A percentile compares a stretch with the other conserved stretches of the same genome.
These are phyloP conservation scores for Decapterus maruadsi DNA, from an alignment of 2,797 vertebrate species.

Conservation along the genomic window DNA sequence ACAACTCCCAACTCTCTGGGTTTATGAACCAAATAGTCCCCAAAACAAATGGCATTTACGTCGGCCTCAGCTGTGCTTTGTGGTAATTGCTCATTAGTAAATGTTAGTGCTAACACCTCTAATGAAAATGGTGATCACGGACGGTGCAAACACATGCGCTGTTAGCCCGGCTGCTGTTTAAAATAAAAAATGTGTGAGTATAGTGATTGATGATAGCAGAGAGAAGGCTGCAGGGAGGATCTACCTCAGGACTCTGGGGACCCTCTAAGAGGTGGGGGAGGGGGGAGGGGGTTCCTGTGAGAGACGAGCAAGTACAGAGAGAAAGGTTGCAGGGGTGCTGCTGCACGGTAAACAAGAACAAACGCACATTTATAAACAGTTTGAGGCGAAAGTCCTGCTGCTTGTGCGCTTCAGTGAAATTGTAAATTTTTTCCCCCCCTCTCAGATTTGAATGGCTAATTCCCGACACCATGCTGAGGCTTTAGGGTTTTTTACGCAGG, in stretches of 20 bases:
- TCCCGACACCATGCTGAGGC: not conserved
- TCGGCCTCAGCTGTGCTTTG: not conserved
- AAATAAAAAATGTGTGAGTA: slow-evolving; percentile 7
- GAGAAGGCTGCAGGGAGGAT: slow-evolving; percentile 33
- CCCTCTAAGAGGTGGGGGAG: slow-evolving; percentile 13
- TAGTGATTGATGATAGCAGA: slow-evolving; percentile 8
- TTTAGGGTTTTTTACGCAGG: not conserved
- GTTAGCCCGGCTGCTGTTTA: not conserved
- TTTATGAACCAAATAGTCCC: not conserved
- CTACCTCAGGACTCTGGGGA: slow-evolving; percentile 1
- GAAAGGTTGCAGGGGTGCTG: not conserved
- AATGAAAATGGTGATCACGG: not conserved
- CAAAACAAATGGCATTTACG: not conserved
- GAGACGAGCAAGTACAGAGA: slow-evolving; percentile 21
- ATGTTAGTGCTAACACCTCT: not conserved
- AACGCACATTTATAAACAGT: slow-evolving; percentile 5
- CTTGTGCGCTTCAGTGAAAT: slow-evolving; percentile 1
- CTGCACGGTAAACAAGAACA: not conserved
- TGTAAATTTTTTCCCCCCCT: not conserved
- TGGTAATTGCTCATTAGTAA: not conserved
- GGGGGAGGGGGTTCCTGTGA: not conserved
- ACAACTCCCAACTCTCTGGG: not conserved
- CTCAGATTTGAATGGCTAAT: not conserved
- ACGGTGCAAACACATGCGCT: not conserved
- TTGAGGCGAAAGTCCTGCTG: not conserved